Evolutionary conservation across 1,140 invertebrate genomes (phyloP), one percentile per base, ranked within the genome.

Genomic region (Capitella teleta): DNA sequence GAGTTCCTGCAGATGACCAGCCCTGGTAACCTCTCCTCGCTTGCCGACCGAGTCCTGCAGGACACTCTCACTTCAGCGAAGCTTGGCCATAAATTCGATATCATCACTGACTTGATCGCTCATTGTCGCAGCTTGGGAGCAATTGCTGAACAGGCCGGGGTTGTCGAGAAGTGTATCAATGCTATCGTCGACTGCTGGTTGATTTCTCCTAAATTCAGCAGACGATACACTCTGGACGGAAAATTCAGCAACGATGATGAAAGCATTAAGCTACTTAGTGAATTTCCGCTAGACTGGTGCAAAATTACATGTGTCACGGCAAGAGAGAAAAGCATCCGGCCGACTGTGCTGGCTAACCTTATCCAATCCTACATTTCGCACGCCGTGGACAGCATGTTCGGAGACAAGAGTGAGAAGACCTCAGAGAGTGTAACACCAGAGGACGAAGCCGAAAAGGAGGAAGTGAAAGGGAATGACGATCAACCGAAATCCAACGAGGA

Each of bases 1-100:
- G 61, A 65, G 23, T 59, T 59, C 38, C 53, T 70, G 37, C 57
- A 63, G 50, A 70, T 70, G 68, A 55, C 50, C 5, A 61, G 66
- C 6, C 34, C 53, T 1, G 63, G 57, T 5, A 70, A 68, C 51
- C 50, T 70, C 28, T 53, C 54, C n/a, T 64, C 68, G 18, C 51
- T 62, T n/a, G 54, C 64, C 1, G 67, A 64, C 8, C 65, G 66
- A 41, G 67, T 58, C 42, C 52, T 69, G 24, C 52, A 61, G 23
- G 64, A 68, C 47, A 60, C 61, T 8, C 56, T 70, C 10, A 61
- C 61, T 14, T 60, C 68, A 6, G 60, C 61, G 5, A 65, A 63
- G 50, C 54, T 67, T 52, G 61, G 58, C 30, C 58, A 26, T 16
- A 26, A 44, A 8, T 16, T 28, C 23, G 42, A 16, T 6, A 28